Evolutionary conservation across 2,797 vertebrate genomes (phyloP).

Genomic region (Myioborus melanocephalus): DNA sequence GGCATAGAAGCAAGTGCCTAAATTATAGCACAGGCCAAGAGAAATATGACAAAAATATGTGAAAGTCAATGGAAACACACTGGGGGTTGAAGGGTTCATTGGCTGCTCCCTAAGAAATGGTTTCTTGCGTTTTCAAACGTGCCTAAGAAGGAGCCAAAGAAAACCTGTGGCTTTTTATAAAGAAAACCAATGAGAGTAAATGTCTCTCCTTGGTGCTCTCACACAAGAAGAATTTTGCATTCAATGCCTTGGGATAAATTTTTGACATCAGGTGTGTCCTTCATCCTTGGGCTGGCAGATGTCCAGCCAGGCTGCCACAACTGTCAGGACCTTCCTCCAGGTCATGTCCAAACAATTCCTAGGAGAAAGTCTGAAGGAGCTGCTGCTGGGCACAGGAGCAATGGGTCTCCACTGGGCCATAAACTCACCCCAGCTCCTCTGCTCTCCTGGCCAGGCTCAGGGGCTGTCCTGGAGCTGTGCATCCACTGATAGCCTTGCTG

Average conservation of each 20-base stretch:
- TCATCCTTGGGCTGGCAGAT: not conserved
- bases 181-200: not conserved
- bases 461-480: not conserved
- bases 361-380: not conserved
- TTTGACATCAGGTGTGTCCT: not conserved
- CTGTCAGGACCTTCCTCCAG: accelerated
- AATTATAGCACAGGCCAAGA: slow-evolving; percentile 3
- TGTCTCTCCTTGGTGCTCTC: not conserved
- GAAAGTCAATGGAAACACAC: not conserved
- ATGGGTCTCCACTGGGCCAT: not conserved
- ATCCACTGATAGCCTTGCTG: not conserved
- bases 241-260: not conserved
- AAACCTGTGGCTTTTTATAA: slow-evolving; percentile 27
- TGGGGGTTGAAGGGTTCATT: not conserved
- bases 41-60: slow-evolving; percentile 25
- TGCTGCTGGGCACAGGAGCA: not conserved
- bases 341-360: not conserved
- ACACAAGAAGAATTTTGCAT: not conserved
- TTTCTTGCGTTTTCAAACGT: not conserved
- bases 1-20: not conserved
- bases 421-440: not conserved
- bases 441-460: not conserved
- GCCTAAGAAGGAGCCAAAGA: slow-evolving; percentile 15
- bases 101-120: slow-evolving; percentile 6
- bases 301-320: not conserved